phyloP scores from a whole-genome alignment of 1,140 invertebrate species.

The Drosophila nannoptera region DNA sequence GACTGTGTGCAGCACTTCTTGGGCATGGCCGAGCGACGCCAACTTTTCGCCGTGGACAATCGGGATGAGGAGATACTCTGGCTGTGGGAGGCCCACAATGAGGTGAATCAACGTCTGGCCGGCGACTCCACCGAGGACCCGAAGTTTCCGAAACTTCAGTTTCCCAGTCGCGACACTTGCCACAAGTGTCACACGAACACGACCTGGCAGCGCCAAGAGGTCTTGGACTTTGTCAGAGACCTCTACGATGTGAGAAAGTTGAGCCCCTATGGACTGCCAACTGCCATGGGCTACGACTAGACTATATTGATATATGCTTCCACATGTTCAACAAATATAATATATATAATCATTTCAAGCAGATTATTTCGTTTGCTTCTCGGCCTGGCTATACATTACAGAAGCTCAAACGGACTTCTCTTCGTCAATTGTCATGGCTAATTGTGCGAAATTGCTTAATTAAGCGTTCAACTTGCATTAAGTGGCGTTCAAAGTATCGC shows the following conservation, averaged over 20 bases:
- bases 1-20: constrained; percentile 93
- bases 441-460: constrained; percentile 62
- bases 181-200: constrained; percentile 81
- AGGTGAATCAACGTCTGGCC: constrained; percentile 91
- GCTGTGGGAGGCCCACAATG: constrained; percentile 97
- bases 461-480: constrained; percentile 60
- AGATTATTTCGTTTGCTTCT: neutral
- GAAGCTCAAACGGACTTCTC: neutral
- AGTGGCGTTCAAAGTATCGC: constrained; percentile 42
- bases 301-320: neutral
- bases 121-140: constrained; percentile 95
- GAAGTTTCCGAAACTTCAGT: constrained; percentile 92
- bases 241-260: constrained; percentile 39
- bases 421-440: constrained; percentile 37
- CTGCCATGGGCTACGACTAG: constrained; percentile 28
- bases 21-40: constrained; percentile 84
- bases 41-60: constrained; percentile 83
- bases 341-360: neutral
- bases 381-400: neutral
- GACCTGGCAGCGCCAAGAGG: constrained; percentile 29
- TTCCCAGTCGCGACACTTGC: constrained; percentile 86
- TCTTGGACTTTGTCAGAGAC: constrained; percentile 41
- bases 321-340: neutral
- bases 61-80: constrained; percentile 90
- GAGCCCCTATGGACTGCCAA: constrained; percentile 55